Conservation (phyloP, 1,140 invertebrate genomes). For the Drosophila sproati region DNA sequence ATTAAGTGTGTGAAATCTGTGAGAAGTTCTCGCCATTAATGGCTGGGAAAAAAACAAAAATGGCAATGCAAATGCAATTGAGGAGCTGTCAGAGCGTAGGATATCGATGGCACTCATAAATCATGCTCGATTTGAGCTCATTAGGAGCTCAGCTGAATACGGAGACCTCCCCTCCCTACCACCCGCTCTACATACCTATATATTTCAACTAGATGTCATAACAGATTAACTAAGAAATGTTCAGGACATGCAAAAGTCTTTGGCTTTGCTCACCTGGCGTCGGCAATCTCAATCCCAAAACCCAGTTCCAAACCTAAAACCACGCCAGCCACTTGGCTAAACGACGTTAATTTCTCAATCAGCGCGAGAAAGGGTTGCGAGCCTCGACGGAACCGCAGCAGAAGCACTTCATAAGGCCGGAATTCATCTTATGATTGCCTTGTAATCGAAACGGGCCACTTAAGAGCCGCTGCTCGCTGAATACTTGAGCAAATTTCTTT, state of each 20-base stretch:
- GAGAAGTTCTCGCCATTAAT: conserved; percentile 43
- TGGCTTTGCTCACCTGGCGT: conserved; percentile 25
- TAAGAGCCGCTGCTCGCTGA: conserved; percentile 56
- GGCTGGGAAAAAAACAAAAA: conserved; percentile 63
- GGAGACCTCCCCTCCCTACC: neutral
- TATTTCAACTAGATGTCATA: conserved; percentile 74
- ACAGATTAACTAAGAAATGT: conserved; percentile 72
- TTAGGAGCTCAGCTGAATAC: conserved; percentile 41
- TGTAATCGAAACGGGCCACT: conserved; percentile 82
- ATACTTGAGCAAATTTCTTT: conserved; percentile 70
- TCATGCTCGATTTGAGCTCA: conserved; percentile 78
- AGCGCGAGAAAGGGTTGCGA: conserved; percentile 58
- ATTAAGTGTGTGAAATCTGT: conserved; percentile 44
- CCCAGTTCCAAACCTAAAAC: neutral
- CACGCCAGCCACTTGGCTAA: conserved; percentile 68
- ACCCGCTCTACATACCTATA: neutral
- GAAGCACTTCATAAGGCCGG: conserved; percentile 48
- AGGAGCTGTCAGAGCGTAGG: conserved; percentile 78
- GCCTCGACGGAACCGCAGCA: conserved; percentile 18
- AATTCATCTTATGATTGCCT: conserved; percentile 58
- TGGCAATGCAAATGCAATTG: conserved; percentile 46
- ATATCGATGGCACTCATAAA: conserved; percentile 79
- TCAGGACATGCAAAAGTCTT: conserved; percentile 31
- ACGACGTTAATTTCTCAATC: conserved; percentile 80
- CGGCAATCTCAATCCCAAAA: neutral